Conservation (phyloP, 2,888 invertebrate species). For the Stenodema calcarata region DNA sequence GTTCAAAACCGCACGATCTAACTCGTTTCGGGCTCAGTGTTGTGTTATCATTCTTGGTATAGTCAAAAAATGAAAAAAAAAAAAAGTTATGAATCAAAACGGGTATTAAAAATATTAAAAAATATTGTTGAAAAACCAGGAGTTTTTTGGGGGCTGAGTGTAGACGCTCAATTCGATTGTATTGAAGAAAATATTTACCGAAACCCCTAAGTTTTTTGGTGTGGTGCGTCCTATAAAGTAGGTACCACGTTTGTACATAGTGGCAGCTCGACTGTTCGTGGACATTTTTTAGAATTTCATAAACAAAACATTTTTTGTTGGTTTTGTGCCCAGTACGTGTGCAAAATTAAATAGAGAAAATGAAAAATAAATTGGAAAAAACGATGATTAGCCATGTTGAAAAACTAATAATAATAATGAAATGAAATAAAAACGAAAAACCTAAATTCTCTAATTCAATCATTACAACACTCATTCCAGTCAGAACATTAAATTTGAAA, state of each 20-base stretch:
- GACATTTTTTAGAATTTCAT: slow-evolving; percentile 31
- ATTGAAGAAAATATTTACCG: neutral
- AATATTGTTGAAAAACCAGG: slow-evolving; percentile 14
- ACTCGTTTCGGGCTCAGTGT: slow-evolving; percentile 48
- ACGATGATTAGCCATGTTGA: neutral
- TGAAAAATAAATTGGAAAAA: neutral
- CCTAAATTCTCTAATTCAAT: neutral
- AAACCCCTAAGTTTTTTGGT: slow-evolving; percentile 28
- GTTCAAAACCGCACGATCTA: slow-evolving; percentile 39
- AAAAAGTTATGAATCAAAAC: slow-evolving; percentile 47
- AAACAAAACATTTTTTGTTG: neutral
- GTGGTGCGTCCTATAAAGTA: slow-evolving; percentile 12
- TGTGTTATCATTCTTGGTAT: slow-evolving; percentile 44
- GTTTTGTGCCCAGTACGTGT: neutral
- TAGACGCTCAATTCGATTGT: slow-evolving; percentile 39
- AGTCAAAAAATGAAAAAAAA: slow-evolving; percentile 19
- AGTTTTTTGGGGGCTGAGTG: slow-evolving; percentile 34
- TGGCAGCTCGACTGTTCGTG: slow-evolving; percentile 24
- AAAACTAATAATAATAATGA: neutral
- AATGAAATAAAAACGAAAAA: neutral
- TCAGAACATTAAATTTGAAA: neutral
- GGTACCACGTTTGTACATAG: slow-evolving; percentile 32
- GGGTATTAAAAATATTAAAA: slow-evolving; percentile 52
- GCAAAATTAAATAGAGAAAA: neutral
- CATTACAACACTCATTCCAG: neutral